A percentile compares a stretch with the other conserved stretches of the same genome.
These are phyloP conservation scores for Camponotus vicinus DNA, from an alignment of 1,140 invertebrate species.

Conservation along the genomic window DNA sequence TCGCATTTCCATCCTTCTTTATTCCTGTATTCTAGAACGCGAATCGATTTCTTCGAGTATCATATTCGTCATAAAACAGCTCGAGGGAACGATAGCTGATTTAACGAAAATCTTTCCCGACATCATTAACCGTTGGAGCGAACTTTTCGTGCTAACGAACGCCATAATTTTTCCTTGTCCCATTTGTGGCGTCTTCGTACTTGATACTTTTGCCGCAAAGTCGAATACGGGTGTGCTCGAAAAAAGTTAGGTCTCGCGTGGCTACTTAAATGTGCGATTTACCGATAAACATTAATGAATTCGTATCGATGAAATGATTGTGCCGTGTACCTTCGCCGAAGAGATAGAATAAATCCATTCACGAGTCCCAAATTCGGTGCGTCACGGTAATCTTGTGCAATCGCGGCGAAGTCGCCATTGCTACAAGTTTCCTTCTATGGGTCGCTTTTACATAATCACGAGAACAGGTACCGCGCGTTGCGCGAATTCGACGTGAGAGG, in stretches of 20 bases:
- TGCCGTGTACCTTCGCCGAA: background rate
- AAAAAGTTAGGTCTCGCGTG: slow-evolving; percentile 22
- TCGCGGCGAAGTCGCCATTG: slow-evolving; percentile 30
- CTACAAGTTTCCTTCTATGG: slow-evolving; percentile 63
- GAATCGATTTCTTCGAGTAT: slow-evolving; percentile 43
- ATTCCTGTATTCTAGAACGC: slow-evolving; percentile 13
- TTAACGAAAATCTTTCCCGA: slow-evolving; percentile 10
- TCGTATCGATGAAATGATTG: slow-evolving; percentile 32
- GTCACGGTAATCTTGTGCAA: slow-evolving; percentile 20
- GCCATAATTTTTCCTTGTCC: slow-evolving; percentile 26
- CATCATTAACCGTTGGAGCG: slow-evolving; percentile 33
- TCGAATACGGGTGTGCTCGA: background rate
- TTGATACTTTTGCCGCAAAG: background rate
- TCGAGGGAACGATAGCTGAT: slow-evolving; percentile 36
- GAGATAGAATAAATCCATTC: slow-evolving; percentile 45
- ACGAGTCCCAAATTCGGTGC: slow-evolving; percentile 68
- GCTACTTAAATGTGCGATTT: slow-evolving; percentile 20
- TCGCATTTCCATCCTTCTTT: slow-evolving; percentile 28
- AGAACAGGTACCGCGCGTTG: slow-evolving; percentile 46
- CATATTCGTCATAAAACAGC: slow-evolving; percentile 38
- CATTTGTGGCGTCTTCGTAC: slow-evolving; percentile 13
- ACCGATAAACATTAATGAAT: background rate
- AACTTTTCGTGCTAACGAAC: background rate
- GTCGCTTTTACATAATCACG: slow-evolving; percentile 49
- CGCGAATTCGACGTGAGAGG: slow-evolving; percentile 40